Percentiles rank a stretch among this genome's conserved stretches.
Conservation (phyloP, 2,113 vertebrate genomes). For the Nansenia antarctica region DNA sequence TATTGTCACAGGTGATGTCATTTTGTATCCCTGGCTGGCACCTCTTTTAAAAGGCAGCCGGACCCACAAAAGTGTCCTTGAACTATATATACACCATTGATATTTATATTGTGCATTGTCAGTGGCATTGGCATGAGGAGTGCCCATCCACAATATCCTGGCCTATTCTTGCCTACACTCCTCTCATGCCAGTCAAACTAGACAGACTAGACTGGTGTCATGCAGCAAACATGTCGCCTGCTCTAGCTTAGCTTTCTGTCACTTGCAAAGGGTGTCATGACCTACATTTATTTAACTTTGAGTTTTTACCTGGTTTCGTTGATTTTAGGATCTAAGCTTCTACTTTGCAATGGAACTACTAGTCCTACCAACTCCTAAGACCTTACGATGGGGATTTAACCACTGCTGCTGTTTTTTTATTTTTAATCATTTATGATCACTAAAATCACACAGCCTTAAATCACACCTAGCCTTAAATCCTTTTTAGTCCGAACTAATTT, state of each 20-base stretch:
- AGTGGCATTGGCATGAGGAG: conserved; percentile 24
- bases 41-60: conserved; percentile 17
- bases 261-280: background rate
- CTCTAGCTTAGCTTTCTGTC: background rate
- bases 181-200: background rate
- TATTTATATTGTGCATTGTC: conserved; percentile 42
- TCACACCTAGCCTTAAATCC: too few relatives aligned
- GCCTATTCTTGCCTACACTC: background rate
- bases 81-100: conserved; percentile 21
- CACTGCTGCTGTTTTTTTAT: too few relatives aligned
- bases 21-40: conserved; percentile 11
- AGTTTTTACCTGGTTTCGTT: background rate
- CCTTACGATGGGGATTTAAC: too few relatives aligned
- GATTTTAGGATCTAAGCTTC: background rate
- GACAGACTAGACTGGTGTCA: background rate
- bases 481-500: too few relatives aligned
- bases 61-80: conserved; percentile 39
- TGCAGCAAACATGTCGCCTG: background rate
- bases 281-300: background rate
- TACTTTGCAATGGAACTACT: too few relatives aligned
- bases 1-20: conserved; percentile 12
- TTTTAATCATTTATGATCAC: too few relatives aligned
- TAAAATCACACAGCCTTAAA: too few relatives aligned
- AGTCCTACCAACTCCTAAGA: too few relatives aligned
- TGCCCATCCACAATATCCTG: conserved; percentile 13